Base-by-base conservation (phyloP, 35 echinoderm and acorn worm species). In the Eucidaris tribuloides region DNA sequence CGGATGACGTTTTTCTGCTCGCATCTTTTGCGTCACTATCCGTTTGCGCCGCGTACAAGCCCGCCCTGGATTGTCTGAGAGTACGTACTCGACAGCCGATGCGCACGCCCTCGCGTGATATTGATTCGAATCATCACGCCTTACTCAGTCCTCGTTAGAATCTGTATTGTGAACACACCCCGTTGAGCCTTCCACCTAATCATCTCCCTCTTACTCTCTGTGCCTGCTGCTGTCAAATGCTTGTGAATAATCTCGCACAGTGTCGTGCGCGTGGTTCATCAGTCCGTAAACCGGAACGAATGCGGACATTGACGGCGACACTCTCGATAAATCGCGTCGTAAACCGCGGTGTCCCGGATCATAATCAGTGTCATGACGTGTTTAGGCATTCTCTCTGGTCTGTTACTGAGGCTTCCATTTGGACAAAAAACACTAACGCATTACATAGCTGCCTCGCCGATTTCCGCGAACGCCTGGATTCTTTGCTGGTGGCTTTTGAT, bases 351-450 rank as follows among this genome's bases (percentile, higher is more conserved):
- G 68, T 44, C 22, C 44, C 3, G 68, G 38, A n/a, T 74, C 44
- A 33, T 42, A 74, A 7, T 74, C 35, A 40, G 34, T 22, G 35
- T 74, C 15, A 44, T 36, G 28, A 74, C 68, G 40, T 33, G 35
- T 36, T 74, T 33, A 13, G 44, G 3, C n/a, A n/a, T 74, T n/a
- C n/a, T n/a, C n/a, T n/a, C n/a, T n/a, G n/a, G n/a, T 13, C 68
- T 74, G 14, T 7, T 74, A 33, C 44, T 74, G 18, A 42, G 68
- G 68, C 41, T 74, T 19, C 68, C 68, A 0, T 74, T 74, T 74
- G 68, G 68, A 74, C 68, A 44, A 74, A 74, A 40, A 74, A 74
- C 36, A 40, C 44, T 0, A 25, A 74, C 37, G 68, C n/a, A 74
- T 25, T 74, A 74, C 37, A 25, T 64, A 64, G 15, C 24, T 74